These are phyloP conservation scores for Nannoperca obscura DNA, from an alignment of 2,797 vertebrate species.

Conservation along the genomic window DNA sequence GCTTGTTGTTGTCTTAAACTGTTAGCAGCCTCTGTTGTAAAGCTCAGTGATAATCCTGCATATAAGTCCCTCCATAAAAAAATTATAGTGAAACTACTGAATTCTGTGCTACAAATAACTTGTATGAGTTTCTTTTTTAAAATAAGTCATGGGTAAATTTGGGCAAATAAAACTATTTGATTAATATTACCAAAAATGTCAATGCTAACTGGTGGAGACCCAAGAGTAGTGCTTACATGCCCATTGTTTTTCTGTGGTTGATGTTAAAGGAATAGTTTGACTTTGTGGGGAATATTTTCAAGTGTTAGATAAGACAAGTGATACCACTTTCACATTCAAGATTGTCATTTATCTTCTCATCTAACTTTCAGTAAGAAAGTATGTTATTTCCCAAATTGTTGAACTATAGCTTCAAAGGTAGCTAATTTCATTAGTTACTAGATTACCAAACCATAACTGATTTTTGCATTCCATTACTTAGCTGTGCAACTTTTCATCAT, in stretches of 20 bases:
- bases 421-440: background rate
- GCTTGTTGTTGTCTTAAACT: constrained; percentile 52
- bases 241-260: background rate
- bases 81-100: background rate
- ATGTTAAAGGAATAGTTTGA: background rate
- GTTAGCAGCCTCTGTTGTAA: constrained; percentile 33
- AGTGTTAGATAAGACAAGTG: background rate
- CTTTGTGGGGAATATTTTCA: background rate
- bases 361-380: background rate
- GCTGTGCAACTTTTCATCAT: background rate
- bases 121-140: background rate
- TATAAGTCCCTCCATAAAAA: constrained; percentile 8
- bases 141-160: background rate
- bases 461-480: background rate
- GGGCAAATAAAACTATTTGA: background rate
- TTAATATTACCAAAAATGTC: too few species aligned
- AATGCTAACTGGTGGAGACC: background rate
- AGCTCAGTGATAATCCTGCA: constrained; percentile 34
- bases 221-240: background rate
- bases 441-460: background rate
- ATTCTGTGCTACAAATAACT: background rate
- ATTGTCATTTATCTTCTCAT: background rate
- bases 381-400: background rate
- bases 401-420: background rate
- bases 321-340: too few species aligned